These are phyloP conservation scores for Leptestheria dahalacensis DNA, from an alignment of 1,140 invertebrate species.

Conservation along the genomic window DNA sequence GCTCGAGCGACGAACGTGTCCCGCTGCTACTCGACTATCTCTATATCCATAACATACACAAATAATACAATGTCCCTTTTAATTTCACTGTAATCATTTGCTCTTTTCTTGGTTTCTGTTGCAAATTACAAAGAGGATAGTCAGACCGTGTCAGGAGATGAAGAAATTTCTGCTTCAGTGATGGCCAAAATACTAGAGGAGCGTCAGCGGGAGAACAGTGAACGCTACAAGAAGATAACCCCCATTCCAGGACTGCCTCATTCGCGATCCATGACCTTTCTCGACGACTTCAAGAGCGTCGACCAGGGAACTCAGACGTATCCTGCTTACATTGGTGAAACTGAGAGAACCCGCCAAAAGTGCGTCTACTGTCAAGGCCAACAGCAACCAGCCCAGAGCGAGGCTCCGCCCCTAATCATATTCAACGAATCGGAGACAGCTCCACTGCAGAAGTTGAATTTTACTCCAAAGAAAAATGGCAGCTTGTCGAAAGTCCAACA, in stretches of 20 bases:
- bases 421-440: not conserved
- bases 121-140: slow-evolving; percentile 22
- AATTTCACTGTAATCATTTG: not conserved
- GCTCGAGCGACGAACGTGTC: no score
- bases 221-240: not conserved
- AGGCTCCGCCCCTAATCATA: not conserved
- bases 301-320: slow-evolving; percentile 10
- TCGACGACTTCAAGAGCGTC: not conserved
- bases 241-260: not conserved
- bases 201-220: slow-evolving; percentile 43
- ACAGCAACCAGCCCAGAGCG: not conserved
- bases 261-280: slow-evolving; percentile 2
- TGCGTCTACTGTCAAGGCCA: not conserved
- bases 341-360: not conserved
- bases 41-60: no score
- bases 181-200: slow-evolving; percentile 88
- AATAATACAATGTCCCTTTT: no score
- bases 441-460: no score
- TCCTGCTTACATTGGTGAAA: slow-evolving; percentile 9
- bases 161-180: slow-evolving; percentile 76
- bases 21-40: no score
- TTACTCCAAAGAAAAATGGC: not conserved
- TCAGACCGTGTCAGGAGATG: slow-evolving; percentile 24
- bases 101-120: slow-evolving; percentile 19
- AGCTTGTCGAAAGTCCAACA: not conserved